phyloP scores from a whole-genome alignment of 2,888 invertebrate species.

The Tenodera sinensis region DNA sequence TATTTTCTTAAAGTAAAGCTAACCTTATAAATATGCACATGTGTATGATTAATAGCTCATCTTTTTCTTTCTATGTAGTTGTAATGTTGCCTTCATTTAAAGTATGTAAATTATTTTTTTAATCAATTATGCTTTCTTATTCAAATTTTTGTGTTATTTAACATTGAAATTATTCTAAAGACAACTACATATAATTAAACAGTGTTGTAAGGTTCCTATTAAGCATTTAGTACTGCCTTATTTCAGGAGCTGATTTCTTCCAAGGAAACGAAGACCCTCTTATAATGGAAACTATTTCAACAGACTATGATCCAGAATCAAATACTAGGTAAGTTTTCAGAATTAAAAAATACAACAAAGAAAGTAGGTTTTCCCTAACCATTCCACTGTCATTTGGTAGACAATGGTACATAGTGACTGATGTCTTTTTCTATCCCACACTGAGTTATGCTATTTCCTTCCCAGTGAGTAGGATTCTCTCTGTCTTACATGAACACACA shows the following conservation, averaged over 20 bases:
- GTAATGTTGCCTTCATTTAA: background rate
- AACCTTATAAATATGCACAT: background rate
- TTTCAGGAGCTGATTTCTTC: slow-evolving; percentile 55
- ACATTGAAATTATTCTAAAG: too few species aligned
- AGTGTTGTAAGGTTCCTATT: too few species aligned
- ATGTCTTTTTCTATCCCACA: too few species aligned
- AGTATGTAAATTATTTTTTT: background rate
- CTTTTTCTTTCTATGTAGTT: background rate
- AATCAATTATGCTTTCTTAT: background rate
- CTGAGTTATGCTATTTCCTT: too few species aligned
- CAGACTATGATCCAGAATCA: slow-evolving; percentile 51
- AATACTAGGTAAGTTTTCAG: slow-evolving; percentile 50
- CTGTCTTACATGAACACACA: too few species aligned
- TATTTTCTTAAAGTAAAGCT: background rate
- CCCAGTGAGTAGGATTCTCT: too few species aligned
- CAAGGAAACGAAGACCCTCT: slow-evolving; percentile 54
- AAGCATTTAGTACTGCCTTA: too few species aligned
- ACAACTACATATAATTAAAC: too few species aligned
- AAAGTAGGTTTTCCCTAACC: too few species aligned
- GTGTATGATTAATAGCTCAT: background rate
- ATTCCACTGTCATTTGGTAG: too few species aligned
- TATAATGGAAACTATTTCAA: slow-evolving; percentile 50
- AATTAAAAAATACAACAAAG: background rate
- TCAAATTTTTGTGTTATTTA: too few species aligned
- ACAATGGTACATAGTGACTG: too few species aligned